A percentile compares a stretch with the other conserved stretches of the same genome.
Conservation (phyloP, 2,888 invertebrate genomes). For the Meloe dianella region DNA sequence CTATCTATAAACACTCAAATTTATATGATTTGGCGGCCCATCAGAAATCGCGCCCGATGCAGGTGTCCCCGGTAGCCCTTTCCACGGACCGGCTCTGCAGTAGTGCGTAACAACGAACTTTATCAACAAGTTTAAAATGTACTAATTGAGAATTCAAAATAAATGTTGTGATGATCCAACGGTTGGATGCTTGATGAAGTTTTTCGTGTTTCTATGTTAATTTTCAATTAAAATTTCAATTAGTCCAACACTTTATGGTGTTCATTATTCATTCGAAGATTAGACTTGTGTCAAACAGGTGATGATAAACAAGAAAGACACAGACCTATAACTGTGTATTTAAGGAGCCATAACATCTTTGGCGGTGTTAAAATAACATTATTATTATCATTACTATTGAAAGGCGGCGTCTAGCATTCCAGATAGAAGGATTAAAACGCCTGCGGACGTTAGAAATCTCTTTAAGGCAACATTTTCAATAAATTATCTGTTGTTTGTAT, state of each 20-base stretch:
- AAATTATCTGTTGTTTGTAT: background rate
- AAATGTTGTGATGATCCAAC: too few relatives aligned
- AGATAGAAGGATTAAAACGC: background rate
- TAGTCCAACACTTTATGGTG: background rate
- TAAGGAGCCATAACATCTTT: conserved; percentile 3
- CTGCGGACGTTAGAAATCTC: background rate
- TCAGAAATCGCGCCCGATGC: too few relatives aligned
- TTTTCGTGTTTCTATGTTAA: background rate
- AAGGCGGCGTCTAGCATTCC: background rate
- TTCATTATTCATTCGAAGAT: background rate
- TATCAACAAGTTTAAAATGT: too few relatives aligned
- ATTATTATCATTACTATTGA: background rate
- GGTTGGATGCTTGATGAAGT: background rate
- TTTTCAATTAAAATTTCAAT: conserved; percentile 1
- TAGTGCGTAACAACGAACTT: too few relatives aligned
- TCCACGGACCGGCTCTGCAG: too few relatives aligned
- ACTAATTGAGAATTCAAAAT: too few relatives aligned
- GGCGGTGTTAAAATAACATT: conserved; percentile 3
- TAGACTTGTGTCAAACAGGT: background rate
- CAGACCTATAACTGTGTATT: background rate
- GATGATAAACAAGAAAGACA: conserved; percentile 2
- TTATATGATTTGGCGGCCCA: too few relatives aligned
- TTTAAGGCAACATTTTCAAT: background rate
- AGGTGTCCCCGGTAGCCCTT: too few relatives aligned
- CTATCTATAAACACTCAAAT: too few relatives aligned